Conservation (phyloP, 2,113 vertebrate genomes). For the Rostratula benghalensis region DNA sequence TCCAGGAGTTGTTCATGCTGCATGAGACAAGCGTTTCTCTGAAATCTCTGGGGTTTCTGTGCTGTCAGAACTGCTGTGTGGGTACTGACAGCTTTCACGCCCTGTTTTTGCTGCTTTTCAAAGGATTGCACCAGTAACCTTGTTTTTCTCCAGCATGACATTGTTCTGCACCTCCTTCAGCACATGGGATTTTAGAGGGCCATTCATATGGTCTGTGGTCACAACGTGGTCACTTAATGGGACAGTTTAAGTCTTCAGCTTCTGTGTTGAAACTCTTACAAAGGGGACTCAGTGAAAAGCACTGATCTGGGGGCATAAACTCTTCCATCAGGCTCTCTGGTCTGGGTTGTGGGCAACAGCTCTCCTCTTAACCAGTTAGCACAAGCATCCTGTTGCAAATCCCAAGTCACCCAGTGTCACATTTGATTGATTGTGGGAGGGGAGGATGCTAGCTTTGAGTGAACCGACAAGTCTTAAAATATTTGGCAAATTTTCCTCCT, state of each 20-base stretch:
- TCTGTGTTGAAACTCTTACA: background rate
- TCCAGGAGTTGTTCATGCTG: background rate
- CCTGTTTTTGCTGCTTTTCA: background rate
- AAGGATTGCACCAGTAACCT: background rate
- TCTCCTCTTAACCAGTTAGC: background rate
- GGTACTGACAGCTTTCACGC: background rate
- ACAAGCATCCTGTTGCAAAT: background rate
- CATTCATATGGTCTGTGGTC: background rate
- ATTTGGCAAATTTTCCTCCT: background rate
- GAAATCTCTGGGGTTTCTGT: background rate
- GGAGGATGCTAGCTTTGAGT: background rate
- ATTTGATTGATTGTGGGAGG: background rate
- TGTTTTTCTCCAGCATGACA: background rate
- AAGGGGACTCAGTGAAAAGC: background rate
- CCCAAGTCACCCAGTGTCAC: background rate
- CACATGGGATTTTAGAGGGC: background rate
- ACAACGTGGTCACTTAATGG: background rate
- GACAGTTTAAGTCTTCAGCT: background rate
- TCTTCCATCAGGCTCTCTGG: background rate
- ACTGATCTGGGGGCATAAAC: background rate
- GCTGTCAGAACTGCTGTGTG: background rate
- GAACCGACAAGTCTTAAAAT: background rate
- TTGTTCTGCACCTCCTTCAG: background rate
- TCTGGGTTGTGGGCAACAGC: background rate
- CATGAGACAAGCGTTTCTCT: background rate